Evolutionary conservation across 2,797 vertebrate genomes (phyloP), one percentile per base, ranked within the genome.

Genomic region (Etheostoma perlongum): DNA sequence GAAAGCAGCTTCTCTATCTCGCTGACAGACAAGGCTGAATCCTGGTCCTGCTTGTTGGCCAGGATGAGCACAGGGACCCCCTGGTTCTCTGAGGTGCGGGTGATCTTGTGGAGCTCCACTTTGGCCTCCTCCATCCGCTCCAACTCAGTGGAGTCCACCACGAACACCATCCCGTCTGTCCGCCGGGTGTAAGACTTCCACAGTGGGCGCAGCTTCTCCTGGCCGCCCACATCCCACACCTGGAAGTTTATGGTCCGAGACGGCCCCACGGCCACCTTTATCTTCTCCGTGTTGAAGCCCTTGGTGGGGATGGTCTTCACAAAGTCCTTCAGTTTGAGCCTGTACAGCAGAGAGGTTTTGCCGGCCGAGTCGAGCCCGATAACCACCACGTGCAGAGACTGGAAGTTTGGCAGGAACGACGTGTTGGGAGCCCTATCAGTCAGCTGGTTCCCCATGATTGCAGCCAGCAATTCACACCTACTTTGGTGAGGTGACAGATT

Each of bases 111-210:
- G 5, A 98, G 92, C 92, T 98, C 97, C 84, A 96, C 95, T 48
- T 94, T 95, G 68, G 97, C 97, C 89, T 98, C 97, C 90, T 97
- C 97, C 94, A 97, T 93, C 53, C 97, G 93, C 89, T 97, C 97
- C 0, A 73, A 71, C 91, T 98, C 97, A 0, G 95, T 87, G 2
- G 96, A 95, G 81, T 98, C 97, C 86, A 97, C 96, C 78, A 98
- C 97, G 16, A 97, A 97, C 76, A 98, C 97, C 72, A 98, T 89
- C 19, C 97, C 97, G 0, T 98, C 97, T 0, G 96, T 97, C 40
- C 96, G 91, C 10, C 97, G 93, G 0, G 96, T 97, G 93, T 97
- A 97, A 0, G 97, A 97, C 85, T 96, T 97, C 97, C 97, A 98
- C 55, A 98, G 92, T 0, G 97, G 97, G 2, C 97, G 93, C 48